Base-by-base conservation (phyloP, 1,140 invertebrate genomes). In the Stegodyphus dumicola region DNA sequence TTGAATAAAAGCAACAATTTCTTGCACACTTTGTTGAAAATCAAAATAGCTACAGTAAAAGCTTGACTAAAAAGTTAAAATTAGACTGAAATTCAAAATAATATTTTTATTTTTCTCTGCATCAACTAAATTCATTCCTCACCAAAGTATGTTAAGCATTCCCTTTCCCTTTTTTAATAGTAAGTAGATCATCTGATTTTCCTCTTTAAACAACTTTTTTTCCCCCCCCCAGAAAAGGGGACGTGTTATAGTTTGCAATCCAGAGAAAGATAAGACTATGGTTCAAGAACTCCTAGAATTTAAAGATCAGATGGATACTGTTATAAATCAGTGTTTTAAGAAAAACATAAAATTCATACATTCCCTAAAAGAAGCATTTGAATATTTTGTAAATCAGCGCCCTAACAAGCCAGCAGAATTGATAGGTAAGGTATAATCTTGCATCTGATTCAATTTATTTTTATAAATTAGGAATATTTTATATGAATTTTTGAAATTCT, bases 351-450 rank as follows among this genome's bases (percentile, higher is more conserved):
- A 97, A 90, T 99, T 99, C 92, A 93, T 95, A 2, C 98, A 99
- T 91, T 96, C 96, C 81, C 93, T 99, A 89, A 96, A 98, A 88
- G 98, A 99, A 91, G 97, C 98, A 48, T 99, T 99, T 91, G 98
- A 99, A 92, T 93, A 96, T 90, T 99, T 99, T 90, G 97, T 99
- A 87, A 99, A 99, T 92, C 96, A 98, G 91, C 92, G 98, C 89
- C 95, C 97, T 79, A 99, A 99, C 90, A 99, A 99, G 92, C 98
- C 98, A 52, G 98, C 98, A 3, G 98, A 99, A 92, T 93, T 99
- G 60, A 99, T 99, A 90, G 56, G 56, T 60, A 60, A 60, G 9
- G 33, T 60, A 10, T 60, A 60, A 1, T 15, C 9, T 60, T 60
- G 15, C 9, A 60, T 10, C 15, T 60, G 9, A 2, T 10, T 60